Evolutionary conservation across 2,113 vertebrate species (phyloP).

Genomic region (Regulus satrapa): DNA sequence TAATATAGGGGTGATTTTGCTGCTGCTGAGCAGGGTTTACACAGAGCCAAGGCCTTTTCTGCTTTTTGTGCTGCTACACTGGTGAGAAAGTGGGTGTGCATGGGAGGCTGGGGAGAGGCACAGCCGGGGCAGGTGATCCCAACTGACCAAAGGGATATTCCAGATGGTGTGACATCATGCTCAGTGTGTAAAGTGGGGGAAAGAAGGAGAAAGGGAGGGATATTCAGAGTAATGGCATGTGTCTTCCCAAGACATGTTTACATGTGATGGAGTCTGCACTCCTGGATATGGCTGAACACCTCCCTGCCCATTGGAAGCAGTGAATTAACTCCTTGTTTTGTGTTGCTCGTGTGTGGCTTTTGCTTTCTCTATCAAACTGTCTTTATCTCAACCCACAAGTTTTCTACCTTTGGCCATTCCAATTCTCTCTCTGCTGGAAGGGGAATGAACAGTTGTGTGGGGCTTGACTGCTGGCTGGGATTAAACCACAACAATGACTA

Average conservation of each 20-base stretch:
- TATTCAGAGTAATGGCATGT: background rate
- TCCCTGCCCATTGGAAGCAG: background rate
- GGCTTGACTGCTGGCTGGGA: background rate
- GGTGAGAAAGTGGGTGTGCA: too few relatives aligned
- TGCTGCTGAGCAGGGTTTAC: background rate
- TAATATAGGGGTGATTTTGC: background rate
- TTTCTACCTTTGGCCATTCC: background rate
- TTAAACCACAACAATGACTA: background rate
- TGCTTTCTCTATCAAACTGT: background rate
- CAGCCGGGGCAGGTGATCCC: background rate
- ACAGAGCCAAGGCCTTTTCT: background rate
- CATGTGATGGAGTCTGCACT: rapidly evolving
- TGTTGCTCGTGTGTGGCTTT: background rate
- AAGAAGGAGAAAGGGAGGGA: background rate
- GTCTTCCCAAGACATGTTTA: background rate
- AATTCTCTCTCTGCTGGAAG: background rate
- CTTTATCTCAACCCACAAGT: background rate
- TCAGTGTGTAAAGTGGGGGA: too few relatives aligned
- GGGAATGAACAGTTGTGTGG: background rate
- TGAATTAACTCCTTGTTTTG: background rate
- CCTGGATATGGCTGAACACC: background rate
- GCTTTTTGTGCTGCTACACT: background rate
- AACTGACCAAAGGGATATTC: background rate
- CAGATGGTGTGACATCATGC: rapidly evolving
- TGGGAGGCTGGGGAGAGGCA: background rate